Percentiles rank a stretch among this genome's conserved stretches.
These are phyloP conservation scores for Sinotaia quadrata DNA, from an alignment of 2,888 invertebrate genomes.

Conservation along the genomic window DNA sequence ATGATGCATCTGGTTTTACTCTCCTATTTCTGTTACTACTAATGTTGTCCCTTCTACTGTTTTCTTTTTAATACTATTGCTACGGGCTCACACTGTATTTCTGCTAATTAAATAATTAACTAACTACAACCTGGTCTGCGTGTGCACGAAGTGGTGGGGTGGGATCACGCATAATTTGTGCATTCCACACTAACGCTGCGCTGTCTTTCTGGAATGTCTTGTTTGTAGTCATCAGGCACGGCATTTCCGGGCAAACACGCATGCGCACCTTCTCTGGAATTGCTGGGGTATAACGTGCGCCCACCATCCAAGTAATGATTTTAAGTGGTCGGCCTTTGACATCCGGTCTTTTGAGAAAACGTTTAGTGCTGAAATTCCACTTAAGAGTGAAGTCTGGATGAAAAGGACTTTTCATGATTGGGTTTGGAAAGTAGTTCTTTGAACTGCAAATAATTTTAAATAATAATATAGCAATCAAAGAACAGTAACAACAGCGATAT, in stretches of 20 bases:
- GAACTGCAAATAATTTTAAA: too few species aligned
- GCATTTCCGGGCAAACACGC: conserved; percentile 16
- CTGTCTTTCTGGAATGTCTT: neutral
- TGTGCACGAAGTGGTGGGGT: neutral
- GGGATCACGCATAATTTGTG: neutral
- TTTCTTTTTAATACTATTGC: too few species aligned
- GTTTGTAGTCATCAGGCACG: neutral
- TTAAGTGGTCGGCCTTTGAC: neutral
- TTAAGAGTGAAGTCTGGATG: neutral
- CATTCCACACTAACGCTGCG: neutral
- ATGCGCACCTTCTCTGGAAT: conserved; percentile 1
- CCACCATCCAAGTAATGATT: conserved; percentile 7
- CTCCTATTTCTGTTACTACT: too few species aligned
- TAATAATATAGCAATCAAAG: too few species aligned
- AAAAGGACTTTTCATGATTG: neutral
- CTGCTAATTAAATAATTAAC: too few species aligned
- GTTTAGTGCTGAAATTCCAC: neutral
- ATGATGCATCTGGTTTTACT: too few species aligned
- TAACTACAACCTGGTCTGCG: conserved; percentile 1
- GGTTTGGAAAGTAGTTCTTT: neutral
- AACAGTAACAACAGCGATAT: too few species aligned
- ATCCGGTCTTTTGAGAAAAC: neutral
- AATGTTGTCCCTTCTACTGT: too few species aligned
- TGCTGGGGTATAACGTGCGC: neutral
- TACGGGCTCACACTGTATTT: too few species aligned